These are phyloP conservation scores for Pyrocoelia pectoralis DNA, from an alignment of 2,888 invertebrate species.

Conservation along the genomic window DNA sequence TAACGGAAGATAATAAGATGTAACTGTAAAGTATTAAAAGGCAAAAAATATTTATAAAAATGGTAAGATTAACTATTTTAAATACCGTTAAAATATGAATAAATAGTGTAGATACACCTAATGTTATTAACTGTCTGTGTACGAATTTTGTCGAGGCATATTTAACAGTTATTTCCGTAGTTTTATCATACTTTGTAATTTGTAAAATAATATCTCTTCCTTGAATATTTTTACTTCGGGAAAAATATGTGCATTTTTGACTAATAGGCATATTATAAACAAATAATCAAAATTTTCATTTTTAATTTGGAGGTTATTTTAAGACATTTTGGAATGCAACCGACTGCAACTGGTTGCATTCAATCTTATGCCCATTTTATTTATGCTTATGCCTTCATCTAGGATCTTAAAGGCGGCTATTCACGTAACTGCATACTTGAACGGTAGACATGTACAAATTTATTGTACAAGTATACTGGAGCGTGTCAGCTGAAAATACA, in stretches of 20 bases:
- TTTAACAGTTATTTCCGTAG: conserved; percentile 39
- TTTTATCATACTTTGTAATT: conserved; percentile 33
- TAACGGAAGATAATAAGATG: not conserved
- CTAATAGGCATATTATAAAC: not conserved
- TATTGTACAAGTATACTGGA: too few relatives aligned
- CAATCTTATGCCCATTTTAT: too few relatives aligned
- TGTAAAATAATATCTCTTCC: conserved; percentile 33
- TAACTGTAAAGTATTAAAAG: not conserved
- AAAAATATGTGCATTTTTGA: not conserved
- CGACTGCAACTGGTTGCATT: too few relatives aligned
- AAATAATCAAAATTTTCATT: not conserved
- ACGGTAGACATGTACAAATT: too few relatives aligned
- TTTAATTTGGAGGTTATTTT: too few relatives aligned
- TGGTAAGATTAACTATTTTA: not conserved
- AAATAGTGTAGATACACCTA: not conserved
- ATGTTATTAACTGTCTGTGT: conserved; percentile 24
- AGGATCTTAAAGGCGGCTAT: too few relatives aligned
- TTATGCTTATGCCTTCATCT: too few relatives aligned
- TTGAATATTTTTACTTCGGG: conserved; percentile 35
- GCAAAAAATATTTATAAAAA: not conserved
- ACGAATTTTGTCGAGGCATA: conserved; percentile 32
- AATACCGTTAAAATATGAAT: not conserved
- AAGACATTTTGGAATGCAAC: too few relatives aligned
- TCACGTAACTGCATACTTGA: too few relatives aligned
- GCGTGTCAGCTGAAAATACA: too few relatives aligned